Percentiles rank a stretch among this genome's conserved stretches.
Evolutionary conservation across 37 sponge, comb jelly and placozoan species (phyloP).

Genomic region (Cladorhizidae sp.): DNA sequence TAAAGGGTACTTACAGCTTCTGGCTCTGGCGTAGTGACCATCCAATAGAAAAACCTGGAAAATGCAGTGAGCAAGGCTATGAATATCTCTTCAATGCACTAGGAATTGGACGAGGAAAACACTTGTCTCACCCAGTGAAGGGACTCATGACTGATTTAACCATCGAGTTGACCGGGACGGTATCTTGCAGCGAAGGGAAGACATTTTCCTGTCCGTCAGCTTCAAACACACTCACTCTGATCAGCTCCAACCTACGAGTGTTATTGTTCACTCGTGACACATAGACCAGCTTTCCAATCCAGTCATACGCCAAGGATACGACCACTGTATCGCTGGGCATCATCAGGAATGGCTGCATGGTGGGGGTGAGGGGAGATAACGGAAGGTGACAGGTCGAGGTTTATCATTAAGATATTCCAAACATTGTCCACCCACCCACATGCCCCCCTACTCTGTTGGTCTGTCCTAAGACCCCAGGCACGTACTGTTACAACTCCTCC

Average conservation of each 20-base stretch:
- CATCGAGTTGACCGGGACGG: background rate
- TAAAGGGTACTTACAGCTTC: background rate
- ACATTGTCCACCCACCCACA: too few relatives aligned
- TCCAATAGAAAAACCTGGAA: conserved; percentile 39
- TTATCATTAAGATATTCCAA: background rate
- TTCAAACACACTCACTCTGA: background rate
- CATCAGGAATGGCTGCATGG: conserved; percentile 3
- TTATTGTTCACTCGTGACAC: background rate
- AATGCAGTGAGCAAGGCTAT: too few relatives aligned
- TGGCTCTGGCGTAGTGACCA: background rate
- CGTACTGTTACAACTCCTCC: too few relatives aligned
- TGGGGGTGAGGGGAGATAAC: background rate
- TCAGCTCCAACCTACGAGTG: background rate
- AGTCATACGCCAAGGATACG: conserved; percentile 37
- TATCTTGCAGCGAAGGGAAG: conserved; percentile 1
- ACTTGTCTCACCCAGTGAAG: conserved; percentile 43
- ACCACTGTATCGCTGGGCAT: conserved; percentile 1
- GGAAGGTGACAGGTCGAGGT: background rate
- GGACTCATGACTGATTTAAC: conserved; percentile 30
- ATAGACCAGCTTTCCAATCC: conserved; percentile 35
- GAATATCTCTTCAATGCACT: too few relatives aligned
- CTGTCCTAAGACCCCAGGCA: too few relatives aligned
- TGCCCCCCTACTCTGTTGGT: too few relatives aligned
- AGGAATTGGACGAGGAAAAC: too few relatives aligned
- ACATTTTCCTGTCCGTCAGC: background rate